Conservation (phyloP, 1,140 invertebrate species). For the Harpegnathos saltator region DNA sequence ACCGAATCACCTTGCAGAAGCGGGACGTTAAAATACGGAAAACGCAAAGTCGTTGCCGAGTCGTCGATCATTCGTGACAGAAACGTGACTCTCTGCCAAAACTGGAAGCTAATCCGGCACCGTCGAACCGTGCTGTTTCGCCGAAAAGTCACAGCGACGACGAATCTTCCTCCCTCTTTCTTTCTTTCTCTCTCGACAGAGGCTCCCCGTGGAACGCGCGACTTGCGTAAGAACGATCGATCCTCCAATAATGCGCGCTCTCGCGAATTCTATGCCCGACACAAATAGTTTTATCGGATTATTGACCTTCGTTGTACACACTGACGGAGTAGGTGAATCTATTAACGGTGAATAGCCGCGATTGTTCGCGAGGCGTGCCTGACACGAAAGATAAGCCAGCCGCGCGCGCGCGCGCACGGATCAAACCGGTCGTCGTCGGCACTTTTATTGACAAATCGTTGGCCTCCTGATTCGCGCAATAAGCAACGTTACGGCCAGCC, state of each 20-base stretch:
- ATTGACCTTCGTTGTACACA: constrained; percentile 45
- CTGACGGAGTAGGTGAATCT: neutral
- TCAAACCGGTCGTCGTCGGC: neutral
- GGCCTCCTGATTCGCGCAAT: constrained; percentile 24
- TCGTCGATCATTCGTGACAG: too few relatives aligned
- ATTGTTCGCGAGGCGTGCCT: constrained; percentile 25
- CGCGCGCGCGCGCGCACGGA: neutral
- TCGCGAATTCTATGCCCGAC: constrained; percentile 8
- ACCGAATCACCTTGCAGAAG: too few relatives aligned
- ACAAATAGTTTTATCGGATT: constrained; percentile 50
- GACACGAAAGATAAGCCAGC: constrained; percentile 23
- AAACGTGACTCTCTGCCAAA: too few relatives aligned
- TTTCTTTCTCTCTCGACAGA: too few relatives aligned
- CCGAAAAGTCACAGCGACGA: too few relatives aligned
- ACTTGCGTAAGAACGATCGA: constrained; percentile 27
- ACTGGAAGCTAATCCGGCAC: too few relatives aligned
- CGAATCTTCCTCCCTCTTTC: too few relatives aligned
- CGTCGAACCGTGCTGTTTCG: too few relatives aligned
- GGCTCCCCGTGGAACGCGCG: neutral
- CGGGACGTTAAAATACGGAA: too few relatives aligned
- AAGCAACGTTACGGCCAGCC: neutral
- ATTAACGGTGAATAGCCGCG: constrained; percentile 9
- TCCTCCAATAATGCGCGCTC: constrained; percentile 28
- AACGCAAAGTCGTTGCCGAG: too few relatives aligned
- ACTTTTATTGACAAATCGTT: constrained; percentile 39